Evolutionary conservation across 2,888 invertebrate species (phyloP).

Genomic region (Tridacna gigas): DNA sequence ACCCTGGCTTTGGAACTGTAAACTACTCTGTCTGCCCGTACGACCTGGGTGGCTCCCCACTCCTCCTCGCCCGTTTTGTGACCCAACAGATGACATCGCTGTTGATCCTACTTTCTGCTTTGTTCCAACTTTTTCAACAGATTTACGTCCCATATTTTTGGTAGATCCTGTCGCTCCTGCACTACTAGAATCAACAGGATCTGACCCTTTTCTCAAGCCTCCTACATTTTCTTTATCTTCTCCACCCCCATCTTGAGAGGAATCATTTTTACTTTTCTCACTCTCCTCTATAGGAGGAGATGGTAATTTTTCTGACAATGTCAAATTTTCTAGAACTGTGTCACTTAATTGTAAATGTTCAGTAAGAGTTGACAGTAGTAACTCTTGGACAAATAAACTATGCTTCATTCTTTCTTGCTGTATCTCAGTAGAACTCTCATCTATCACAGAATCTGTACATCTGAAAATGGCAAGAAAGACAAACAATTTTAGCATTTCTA

Average conservation of each 20-base stretch:
- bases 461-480: constrained; percentile 61
- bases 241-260: constrained; percentile 31
- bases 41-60: constrained; percentile 23
- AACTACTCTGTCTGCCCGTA: constrained; percentile 47
- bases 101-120: constrained; percentile 54
- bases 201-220: constrained; percentile 39
- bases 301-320: constrained; percentile 57
- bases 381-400: constrained; percentile 90
- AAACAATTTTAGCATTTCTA: not conserved
- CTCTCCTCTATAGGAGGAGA: constrained; percentile 51
- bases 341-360: constrained; percentile 79
- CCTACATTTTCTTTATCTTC: constrained; percentile 46
- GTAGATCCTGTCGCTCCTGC: constrained; percentile 41
- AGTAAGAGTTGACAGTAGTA: constrained; percentile 88
- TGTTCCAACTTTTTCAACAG: constrained; percentile 58
- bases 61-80: constrained; percentile 38
- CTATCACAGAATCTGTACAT: constrained; percentile 74
- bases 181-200: constrained; percentile 31
- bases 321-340: constrained; percentile 61
- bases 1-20: constrained; percentile 60
- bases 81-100: constrained; percentile 31
- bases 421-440: constrained; percentile 67
- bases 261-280: constrained; percentile 49
- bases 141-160: constrained; percentile 55
- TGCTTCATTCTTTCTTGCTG: constrained; percentile 87